Percentiles rank a stretch among this genome's conserved stretches.
Conservation (phyloP, 2,113 vertebrate genomes). For the Callipepla squamata region DNA sequence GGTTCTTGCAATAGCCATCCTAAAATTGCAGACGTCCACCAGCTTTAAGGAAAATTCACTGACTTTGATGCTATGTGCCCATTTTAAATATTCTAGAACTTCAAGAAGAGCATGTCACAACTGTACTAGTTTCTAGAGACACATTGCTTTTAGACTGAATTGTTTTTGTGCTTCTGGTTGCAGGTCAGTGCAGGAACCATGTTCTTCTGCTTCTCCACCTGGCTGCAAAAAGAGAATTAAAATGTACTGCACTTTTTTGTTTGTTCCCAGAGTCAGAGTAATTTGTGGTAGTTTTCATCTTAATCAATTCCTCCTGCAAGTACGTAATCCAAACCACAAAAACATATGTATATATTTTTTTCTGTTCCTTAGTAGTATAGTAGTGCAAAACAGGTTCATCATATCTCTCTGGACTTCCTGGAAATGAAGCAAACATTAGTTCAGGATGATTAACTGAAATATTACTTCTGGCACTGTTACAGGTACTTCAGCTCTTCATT, state of each 20-base stretch:
- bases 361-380: not conserved
- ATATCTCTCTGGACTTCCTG: constrained; percentile 46
- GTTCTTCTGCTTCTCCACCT: not conserved
- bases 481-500: constrained; percentile 41
- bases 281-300: not conserved
- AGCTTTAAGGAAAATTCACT: not conserved
- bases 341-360: not conserved
- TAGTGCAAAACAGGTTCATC: not conserved
- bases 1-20: not conserved
- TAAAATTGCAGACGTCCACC: accelerated
- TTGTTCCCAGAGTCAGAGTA: not conserved
- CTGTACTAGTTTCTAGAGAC: not conserved
- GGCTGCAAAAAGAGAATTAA: not conserved
- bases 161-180: not conserved
- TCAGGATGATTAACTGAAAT: constrained; percentile 26
- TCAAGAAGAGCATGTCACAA: not conserved
- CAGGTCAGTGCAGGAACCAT: not conserved
- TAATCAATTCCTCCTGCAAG: not conserved
- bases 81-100: not conserved
- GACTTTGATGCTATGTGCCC: not conserved
- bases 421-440: constrained; percentile 43
- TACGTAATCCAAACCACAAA: not conserved
- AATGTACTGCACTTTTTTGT: not conserved
- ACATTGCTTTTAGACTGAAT: not conserved
- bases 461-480: constrained; percentile 33